Conservation (phyloP, 2,888 invertebrate species). For the Hoplodrina blanda region DNA sequence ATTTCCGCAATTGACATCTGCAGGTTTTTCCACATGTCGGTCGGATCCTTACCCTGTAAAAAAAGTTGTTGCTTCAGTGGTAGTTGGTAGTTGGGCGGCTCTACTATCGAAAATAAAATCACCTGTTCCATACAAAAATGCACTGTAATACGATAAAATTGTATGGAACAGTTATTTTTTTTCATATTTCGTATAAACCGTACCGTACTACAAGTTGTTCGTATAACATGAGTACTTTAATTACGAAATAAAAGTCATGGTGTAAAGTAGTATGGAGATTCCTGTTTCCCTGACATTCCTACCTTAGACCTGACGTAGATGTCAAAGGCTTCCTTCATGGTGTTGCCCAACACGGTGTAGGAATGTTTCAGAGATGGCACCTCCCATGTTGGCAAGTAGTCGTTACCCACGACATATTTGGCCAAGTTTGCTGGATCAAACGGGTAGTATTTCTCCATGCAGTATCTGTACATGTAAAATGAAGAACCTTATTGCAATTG, state of each 20-base stretch:
- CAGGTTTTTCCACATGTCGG: slow-evolving; percentile 94
- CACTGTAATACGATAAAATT: too few species aligned
- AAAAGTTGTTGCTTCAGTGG: not conserved
- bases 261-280: not conserved
- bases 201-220: too few species aligned
- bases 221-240: too few species aligned
- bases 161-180: too few species aligned
- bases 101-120: too few species aligned
- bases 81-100: too few species aligned
- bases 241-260: too few species aligned
- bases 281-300: not conserved
- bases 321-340: slow-evolving; percentile 97
- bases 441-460: slow-evolving; percentile 96
- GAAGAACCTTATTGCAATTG: not conserved
- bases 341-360: slow-evolving; percentile 93
- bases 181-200: too few species aligned
- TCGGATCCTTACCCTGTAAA: slow-evolving; percentile 92
- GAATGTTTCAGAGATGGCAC: slow-evolving; percentile 94
- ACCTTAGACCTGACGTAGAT: slow-evolving; percentile 92
- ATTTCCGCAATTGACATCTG: slow-evolving; percentile 94
- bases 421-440: slow-evolving; percentile 95
- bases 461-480: slow-evolving; percentile 92
- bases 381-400: slow-evolving; percentile 98
- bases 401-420: slow-evolving; percentile 98
- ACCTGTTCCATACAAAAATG: too few species aligned